Conservation (phyloP, 1,140 invertebrate species). For the Reticulitermes speratus region DNA sequence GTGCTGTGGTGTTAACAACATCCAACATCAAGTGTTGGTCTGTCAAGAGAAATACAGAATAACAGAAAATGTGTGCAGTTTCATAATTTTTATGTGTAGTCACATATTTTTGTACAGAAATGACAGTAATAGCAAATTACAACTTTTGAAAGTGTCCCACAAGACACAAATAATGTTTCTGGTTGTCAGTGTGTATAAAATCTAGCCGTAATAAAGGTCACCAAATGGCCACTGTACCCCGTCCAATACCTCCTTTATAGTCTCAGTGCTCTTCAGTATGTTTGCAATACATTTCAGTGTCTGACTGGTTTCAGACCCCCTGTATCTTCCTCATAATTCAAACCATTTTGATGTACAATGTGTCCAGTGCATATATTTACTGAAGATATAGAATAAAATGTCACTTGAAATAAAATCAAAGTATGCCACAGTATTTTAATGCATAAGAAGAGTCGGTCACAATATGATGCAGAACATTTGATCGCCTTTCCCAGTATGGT, state of each 20-base stretch:
- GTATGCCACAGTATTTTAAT: too few species aligned
- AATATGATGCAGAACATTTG: too few species aligned
- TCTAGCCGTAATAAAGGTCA: not conserved
- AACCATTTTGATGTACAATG: not conserved
- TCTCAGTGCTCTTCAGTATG: not conserved
- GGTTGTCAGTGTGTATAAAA: not conserved
- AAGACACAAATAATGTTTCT: not conserved
- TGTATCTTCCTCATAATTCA: not conserved
- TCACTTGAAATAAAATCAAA: not conserved
- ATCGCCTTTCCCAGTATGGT: too few species aligned
- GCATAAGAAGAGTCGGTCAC: too few species aligned
- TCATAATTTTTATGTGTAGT: not conserved
- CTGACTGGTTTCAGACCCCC: not conserved
- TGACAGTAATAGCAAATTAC: not conserved
- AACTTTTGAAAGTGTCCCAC: not conserved
- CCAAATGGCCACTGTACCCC: not conserved
- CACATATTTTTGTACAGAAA: conserved; percentile 2
- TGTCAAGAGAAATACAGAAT: not conserved
- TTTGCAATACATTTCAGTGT: not conserved
- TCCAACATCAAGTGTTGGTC: not conserved
- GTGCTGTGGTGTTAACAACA: not conserved
- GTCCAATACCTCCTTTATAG: not conserved
- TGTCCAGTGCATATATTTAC: not conserved
- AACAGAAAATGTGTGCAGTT: not conserved
- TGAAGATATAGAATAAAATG: not conserved